phyloP scores from a whole-genome alignment of 1,140 invertebrate genomes.

The Leptoteleia sp. region DNA sequence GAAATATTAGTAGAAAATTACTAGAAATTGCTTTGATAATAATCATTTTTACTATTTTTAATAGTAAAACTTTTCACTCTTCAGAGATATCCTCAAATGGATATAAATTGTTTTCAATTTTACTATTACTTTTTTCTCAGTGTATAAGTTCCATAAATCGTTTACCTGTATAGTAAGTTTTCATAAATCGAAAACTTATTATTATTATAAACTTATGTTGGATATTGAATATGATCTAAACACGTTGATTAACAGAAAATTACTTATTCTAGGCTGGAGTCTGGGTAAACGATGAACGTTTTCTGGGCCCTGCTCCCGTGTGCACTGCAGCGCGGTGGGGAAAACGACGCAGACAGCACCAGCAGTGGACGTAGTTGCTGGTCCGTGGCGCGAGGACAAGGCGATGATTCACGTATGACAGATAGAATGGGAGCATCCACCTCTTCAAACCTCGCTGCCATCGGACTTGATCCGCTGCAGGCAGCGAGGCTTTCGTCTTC shows the following conservation, averaged over 20 bases:
- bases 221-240: too few relatives aligned
- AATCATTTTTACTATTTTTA: too few relatives aligned
- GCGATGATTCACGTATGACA: conserved; percentile 80
- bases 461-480: conserved; percentile 78
- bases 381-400: conserved; percentile 80
- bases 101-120: too few relatives aligned
- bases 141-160: too few relatives aligned
- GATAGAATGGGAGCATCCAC: conserved; percentile 81
- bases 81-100: too few relatives aligned
- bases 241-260: background rate
- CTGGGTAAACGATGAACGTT: conserved; percentile 84
- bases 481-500: conserved; percentile 79
- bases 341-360: conserved; percentile 79
- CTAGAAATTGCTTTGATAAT: too few relatives aligned
- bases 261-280: conserved; percentile 79
- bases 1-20: too few relatives aligned
- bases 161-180: too few relatives aligned
- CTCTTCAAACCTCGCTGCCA: conserved; percentile 79
- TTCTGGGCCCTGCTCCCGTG: conserved; percentile 83
- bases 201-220: too few relatives aligned
- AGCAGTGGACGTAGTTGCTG: conserved; percentile 79
- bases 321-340: conserved; percentile 83
- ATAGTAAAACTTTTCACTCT: too few relatives aligned
- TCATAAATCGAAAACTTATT: too few relatives aligned
- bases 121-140: too few relatives aligned